Evolutionary conservation across 2,888 invertebrate species (phyloP).

Genomic region (Anthrax anthrax): DNA sequence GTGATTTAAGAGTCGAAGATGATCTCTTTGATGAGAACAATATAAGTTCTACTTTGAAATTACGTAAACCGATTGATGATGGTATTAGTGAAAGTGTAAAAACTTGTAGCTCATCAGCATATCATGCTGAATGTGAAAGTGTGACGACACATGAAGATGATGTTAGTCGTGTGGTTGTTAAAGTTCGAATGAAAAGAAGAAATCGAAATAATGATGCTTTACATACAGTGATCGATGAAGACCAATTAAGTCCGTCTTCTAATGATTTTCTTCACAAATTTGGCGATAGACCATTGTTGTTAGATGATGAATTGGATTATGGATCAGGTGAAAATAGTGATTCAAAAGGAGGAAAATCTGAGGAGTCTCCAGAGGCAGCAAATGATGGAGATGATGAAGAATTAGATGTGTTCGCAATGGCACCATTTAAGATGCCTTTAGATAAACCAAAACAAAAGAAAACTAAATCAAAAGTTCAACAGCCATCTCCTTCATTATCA

Average conservation of each 20-base stretch:
- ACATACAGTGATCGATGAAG: conserved; percentile 30
- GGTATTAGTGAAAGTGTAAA: conserved; percentile 48
- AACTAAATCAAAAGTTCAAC: conserved; percentile 3
- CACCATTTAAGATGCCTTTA: conserved; percentile 43
- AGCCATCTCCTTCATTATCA: not conserved
- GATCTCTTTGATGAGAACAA: conserved; percentile 35
- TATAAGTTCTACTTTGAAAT: conserved; percentile 20
- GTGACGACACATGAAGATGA: conserved; percentile 48
- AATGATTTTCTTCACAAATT: conserved; percentile 57
- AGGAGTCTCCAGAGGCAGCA: conserved; percentile 15
- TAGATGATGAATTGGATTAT: conserved; percentile 63
- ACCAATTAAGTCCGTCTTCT: conserved; percentile 37
- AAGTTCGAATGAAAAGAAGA: conserved; percentile 37
- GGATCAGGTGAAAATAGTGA: conserved; percentile 34
- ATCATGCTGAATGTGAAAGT: conserved; percentile 58
- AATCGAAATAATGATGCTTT: conserved; percentile 25
- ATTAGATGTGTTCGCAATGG: conserved; percentile 53
- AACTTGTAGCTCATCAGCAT: conserved; percentile 53
- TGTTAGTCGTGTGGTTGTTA: conserved; percentile 37
- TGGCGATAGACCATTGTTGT: conserved; percentile 56
- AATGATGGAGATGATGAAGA: conserved; percentile 24
- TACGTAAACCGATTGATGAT: conserved; percentile 27
- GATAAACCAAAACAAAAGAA: conserved; percentile 13
- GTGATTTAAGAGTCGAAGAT: conserved; percentile 46
- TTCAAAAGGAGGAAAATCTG: conserved; percentile 20